A percentile compares a stretch with the other conserved stretches of the same genome.
phyloP scores from a whole-genome alignment of 2,888 invertebrate genomes.

The Helobdella robusta region DNA sequence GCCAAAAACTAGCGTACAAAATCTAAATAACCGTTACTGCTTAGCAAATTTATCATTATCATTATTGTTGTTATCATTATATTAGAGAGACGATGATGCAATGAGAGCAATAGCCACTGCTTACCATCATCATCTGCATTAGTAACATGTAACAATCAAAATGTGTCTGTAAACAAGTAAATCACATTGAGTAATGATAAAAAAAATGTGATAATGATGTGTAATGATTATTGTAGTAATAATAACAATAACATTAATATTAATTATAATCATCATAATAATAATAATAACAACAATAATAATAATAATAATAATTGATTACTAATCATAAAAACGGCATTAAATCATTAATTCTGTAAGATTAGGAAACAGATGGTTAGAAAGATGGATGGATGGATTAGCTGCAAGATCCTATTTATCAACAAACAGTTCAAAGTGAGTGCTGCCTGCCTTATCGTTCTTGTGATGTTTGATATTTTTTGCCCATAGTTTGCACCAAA shows the following conservation, averaged over 20 bases:
- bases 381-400: slow-evolving; percentile 2
- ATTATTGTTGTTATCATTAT: too few relatives aligned
- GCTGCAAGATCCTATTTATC: slow-evolving; percentile 57
- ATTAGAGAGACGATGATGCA: too few relatives aligned
- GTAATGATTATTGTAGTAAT: too few relatives aligned
- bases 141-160: too few relatives aligned
- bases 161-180: too few relatives aligned
- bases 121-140: too few relatives aligned
- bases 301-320: slow-evolving; percentile 10
- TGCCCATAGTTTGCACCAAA: slow-evolving; percentile 48
- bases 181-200: too few relatives aligned
- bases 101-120: too few relatives aligned
- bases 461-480: slow-evolving; percentile 64
- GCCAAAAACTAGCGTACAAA: too few relatives aligned
- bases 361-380: neutral
- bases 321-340: neutral
- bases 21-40: too few relatives aligned
- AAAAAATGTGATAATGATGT: too few relatives aligned
- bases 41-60: too few relatives aligned
- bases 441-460: slow-evolving; percentile 77
- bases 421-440: slow-evolving; percentile 87
- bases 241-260: neutral
- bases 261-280: slow-evolving; percentile 9
- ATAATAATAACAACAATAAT: neutral
- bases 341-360: neutral